Conservation (phyloP, 2,113 vertebrate species). For the Cariama cristata region DNA sequence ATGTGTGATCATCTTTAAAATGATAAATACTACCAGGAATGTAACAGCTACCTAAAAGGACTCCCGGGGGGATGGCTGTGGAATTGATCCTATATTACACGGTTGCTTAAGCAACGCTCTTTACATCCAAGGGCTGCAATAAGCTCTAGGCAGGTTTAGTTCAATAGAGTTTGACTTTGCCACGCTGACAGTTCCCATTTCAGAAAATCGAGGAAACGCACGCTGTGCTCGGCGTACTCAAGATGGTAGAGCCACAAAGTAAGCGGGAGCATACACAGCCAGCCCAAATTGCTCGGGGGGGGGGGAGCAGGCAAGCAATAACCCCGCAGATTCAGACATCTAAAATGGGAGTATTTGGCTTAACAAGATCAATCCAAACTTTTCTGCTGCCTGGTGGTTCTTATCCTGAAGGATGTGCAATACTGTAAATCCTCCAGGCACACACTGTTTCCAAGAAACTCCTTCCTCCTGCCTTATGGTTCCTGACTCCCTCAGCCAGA, state of each 20-base stretch:
- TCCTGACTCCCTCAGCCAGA: background rate
- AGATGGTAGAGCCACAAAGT: background rate
- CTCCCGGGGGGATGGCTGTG: background rate
- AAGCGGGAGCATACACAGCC: background rate
- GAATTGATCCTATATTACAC: slow-evolving; percentile 1
- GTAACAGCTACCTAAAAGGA: slow-evolving; percentile 6
- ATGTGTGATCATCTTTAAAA: background rate
- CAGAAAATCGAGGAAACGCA: background rate
- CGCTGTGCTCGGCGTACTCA: background rate
- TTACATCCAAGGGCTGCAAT: background rate
- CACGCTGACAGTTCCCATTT: background rate
- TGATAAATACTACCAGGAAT: background rate
- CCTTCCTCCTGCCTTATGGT: background rate
- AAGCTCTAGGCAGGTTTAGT: background rate
- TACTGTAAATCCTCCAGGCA: background rate
- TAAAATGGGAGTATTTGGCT: background rate
- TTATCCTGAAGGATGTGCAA: background rate
- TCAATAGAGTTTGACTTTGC: background rate
- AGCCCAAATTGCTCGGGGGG: accelerated
- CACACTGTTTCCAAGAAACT: background rate
- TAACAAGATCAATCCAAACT: background rate
- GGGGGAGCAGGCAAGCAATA: background rate
- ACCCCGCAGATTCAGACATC: background rate
- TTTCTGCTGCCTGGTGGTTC: background rate
- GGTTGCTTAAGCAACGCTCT: slow-evolving; percentile 25